Percentiles rank a stretch among this genome's conserved stretches.
Conservation (phyloP, 2,797 vertebrate species). For the Syngnathus rostellatus region DNA sequence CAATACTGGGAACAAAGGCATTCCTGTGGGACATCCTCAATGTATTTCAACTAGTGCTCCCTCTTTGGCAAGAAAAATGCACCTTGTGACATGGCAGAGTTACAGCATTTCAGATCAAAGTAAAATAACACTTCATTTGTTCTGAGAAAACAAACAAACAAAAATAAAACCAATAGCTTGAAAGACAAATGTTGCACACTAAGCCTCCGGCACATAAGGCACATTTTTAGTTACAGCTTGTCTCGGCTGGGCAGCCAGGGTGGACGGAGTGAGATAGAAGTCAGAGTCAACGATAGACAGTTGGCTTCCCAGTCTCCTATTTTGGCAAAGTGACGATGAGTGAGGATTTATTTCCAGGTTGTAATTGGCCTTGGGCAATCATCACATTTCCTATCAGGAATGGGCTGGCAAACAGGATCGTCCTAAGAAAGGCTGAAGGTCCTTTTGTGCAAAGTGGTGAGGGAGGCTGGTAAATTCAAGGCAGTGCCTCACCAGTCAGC, state of each 20-base stretch:
- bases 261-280: background rate
- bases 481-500: conserved; percentile 79
- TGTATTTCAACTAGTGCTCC: conserved; percentile 10
- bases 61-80: conserved; percentile 8
- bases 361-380: background rate
- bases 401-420: background rate
- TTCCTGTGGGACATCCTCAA: background rate
- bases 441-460: conserved; percentile 5
- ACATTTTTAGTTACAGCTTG: background rate
- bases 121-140: background rate
- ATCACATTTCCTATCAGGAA: background rate
- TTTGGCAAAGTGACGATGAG: background rate
- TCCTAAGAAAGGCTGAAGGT: background rate
- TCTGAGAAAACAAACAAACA: background rate
- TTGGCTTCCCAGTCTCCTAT: background rate
- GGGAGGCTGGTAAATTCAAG: conserved; percentile 37
- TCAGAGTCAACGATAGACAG: background rate
- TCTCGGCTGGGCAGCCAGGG: background rate
- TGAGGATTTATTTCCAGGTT: background rate
- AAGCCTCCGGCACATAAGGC: background rate
- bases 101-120: background rate
- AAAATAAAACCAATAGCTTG: background rate
- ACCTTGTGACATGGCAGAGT: conserved; percentile 29
- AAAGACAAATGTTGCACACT: background rate
- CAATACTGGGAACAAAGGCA: conserved; percentile 4